A percentile compares a stretch with the other conserved stretches of the same genome.
Evolutionary conservation across 2,797 vertebrate genomes (phyloP).

Genomic region (Dromococcyx pavoninus): DNA sequence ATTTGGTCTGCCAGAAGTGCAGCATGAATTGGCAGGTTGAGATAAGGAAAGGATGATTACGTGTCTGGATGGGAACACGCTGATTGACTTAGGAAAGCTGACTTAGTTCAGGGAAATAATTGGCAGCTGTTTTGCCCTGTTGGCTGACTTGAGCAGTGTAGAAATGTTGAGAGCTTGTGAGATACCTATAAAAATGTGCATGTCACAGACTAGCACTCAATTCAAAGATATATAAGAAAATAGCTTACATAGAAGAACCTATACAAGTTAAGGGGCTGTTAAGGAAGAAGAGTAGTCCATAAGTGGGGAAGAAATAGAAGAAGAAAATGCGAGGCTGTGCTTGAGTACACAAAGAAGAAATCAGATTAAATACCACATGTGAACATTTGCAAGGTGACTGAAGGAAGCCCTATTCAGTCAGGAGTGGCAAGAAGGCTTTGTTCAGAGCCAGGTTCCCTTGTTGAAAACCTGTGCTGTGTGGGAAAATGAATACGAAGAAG

Average conservation of each 20-base stretch:
- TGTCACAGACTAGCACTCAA: background rate
- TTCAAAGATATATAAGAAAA: slow-evolving; percentile 16
- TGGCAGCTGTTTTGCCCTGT: slow-evolving; percentile 48
- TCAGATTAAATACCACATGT: background rate
- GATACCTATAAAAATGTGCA: background rate
- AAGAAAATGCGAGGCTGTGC: background rate
- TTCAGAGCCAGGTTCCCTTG: background rate
- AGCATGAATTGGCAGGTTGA: slow-evolving; percentile 54
- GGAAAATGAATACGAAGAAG: slow-evolving; percentile 22
- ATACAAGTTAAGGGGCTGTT: background rate
- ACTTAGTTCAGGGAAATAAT: slow-evolving; percentile 41
- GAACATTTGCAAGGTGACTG: slow-evolving; percentile 23
- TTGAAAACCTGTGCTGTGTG: background rate
- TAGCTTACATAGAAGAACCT: background rate
- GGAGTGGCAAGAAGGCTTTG: background rate
- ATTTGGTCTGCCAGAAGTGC: slow-evolving; percentile 39
- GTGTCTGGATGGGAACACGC: slow-evolving; percentile 25
- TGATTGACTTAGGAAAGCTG: slow-evolving; percentile 41
- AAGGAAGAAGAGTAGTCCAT: background rate
- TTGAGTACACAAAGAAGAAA: slow-evolving; percentile 4
- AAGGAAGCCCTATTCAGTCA: background rate
- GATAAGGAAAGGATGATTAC: slow-evolving; percentile 35
- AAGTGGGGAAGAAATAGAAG: background rate
- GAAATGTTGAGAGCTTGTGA: slow-evolving; percentile 5
- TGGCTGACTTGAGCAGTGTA: slow-evolving; percentile 40